Evolutionary conservation across 2,888 invertebrate species (phyloP), one percentile per base, ranked within the genome.

Genomic region (Ptilodon capucinus): DNA sequence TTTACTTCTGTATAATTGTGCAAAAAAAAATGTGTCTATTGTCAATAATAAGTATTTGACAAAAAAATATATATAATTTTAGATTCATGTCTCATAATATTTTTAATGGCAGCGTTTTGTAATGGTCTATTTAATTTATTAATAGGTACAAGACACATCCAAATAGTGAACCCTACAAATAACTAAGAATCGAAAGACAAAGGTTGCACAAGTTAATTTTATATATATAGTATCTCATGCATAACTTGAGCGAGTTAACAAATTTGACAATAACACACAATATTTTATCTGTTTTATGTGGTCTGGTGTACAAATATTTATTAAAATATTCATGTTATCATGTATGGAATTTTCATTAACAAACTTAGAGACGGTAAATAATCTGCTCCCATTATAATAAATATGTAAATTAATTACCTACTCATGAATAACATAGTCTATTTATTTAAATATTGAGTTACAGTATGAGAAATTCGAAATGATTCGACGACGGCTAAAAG

Each of bases 311-410:
- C 17, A 25, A 46, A 41, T 41, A 13, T 42, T 30, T 38, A 21
- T 34, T 44, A 35, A 46, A 45, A 42, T 45, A 50, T 46, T 42
- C 42, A 40, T 36, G 18, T 13, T n/a, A 21, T 30, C 19, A 19
- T 36, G 35, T 28, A n/a, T 43, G 39, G 44, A 42, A 51, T 43
- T 28, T 51, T 43, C 34, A 41, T 34, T 44, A 44, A 44, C 39
- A 21, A 39, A 21, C 21, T 19, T 28, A 32, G 30, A 32, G 2
- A 32, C 9, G 9, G 28, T 28, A 14, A 13, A 9, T 32, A 32
- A 14, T 28, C 28, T 32, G 6, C 32, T 4, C n/a, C 6, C 5
- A 13, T 14, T 32, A 5, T 32, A 23, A 23, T 25, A 11, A 30
- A 42, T 19, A 42, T 30, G 16, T 41, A 21, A 25, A 40, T 46